A percentile compares a stretch with the other conserved stretches of the same genome.
phyloP scores from a whole-genome alignment of 2,888 invertebrate genomes.

The Schizotus pectinicornis region DNA sequence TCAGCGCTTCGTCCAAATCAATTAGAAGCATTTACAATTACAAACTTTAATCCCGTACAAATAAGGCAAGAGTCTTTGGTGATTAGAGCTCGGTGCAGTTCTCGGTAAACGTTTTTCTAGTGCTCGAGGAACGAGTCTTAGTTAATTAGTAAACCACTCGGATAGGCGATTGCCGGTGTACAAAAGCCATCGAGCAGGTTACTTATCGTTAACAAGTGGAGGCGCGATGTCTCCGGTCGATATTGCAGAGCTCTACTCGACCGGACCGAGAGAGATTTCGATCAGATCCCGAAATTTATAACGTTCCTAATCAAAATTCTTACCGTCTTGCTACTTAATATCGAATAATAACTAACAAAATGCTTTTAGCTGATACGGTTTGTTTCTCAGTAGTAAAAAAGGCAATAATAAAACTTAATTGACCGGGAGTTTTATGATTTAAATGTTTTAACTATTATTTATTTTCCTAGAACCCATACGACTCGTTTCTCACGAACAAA shows the following conservation, averaged over 20 bases:
- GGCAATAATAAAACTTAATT: constrained; percentile 26
- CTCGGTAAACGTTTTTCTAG: constrained; percentile 49
- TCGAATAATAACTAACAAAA: constrained; percentile 5
- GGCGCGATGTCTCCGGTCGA: constrained; percentile 46
- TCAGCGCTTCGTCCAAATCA: constrained; percentile 35
- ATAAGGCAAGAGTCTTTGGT: constrained; percentile 45
- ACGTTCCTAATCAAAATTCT: constrained; percentile 14
- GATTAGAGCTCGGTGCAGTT: constrained; percentile 45
- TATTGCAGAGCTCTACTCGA: constrained; percentile 25
- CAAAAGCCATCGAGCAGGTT: constrained; percentile 35
- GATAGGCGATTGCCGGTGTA: constrained; percentile 41
- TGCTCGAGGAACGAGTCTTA: constrained; percentile 45
- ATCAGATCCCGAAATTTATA: constrained; percentile 10
- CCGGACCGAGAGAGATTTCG: constrained; percentile 4
- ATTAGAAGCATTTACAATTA: constrained; percentile 50
- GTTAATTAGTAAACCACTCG: constrained; percentile 50
- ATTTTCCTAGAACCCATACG: constrained; percentile 14
- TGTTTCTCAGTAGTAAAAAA: constrained; percentile 17
- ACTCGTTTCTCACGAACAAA: constrained; percentile 16
- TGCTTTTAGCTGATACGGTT: not conserved
- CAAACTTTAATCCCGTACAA: constrained; percentile 51
- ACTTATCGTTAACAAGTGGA: constrained; percentile 34
- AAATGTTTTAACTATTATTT: constrained; percentile 14
- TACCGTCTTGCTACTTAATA: not conserved
- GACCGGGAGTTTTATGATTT: constrained; percentile 26